Base-by-base conservation (phyloP, 2,797 vertebrate species). In the Antrozous pallidus region DNA sequence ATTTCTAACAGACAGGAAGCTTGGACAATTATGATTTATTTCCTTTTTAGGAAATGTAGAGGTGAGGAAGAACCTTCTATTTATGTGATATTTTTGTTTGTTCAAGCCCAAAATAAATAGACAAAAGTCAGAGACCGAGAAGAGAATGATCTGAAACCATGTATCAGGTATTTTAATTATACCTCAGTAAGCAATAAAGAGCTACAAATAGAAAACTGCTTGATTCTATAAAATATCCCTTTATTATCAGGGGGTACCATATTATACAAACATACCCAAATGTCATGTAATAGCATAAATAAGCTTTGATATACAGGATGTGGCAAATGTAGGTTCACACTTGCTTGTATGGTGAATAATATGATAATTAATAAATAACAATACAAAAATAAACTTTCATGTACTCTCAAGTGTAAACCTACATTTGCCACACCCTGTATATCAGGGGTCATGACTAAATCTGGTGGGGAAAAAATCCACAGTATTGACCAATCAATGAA, bases 131-230 rank as follows among this genome's bases (percentile, higher is more conserved):
- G 70, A 92, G 40, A 42, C 24, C 33, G 7, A 17, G 42, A 83
- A 45, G 80, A 91, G 12, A 92, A 75, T 96, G 5, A 18, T 56
- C 40, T 92, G 93, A 78, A 95, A 86, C 91, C 38, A 83, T 17
- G 51, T 33, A 51, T 89, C 33, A 33, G 28, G 11, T 83, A 28
- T 28, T 83, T 75, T 51, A 75, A 24, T 85, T 86, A 22, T 2
- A 77, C 22, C 18, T 61, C 22, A 87, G 42, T 69, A 93, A 88
- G 10, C 24, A 70, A 91, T 47, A 73, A 65, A 75, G 22, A 73
- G 8, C 75, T 80, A 45, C 51, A 58, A 86, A 33, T 87, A 83
- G 40, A 81, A 83, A 86, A 89, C 26, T 45, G 20, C 12, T 33
- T 17, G 31, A 31, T 85, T 54, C 36, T 84, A 33, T 22, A 56